Evolutionary conservation across 2,888 invertebrate species (phyloP).

Genomic region (Smittia aterrima): DNA sequence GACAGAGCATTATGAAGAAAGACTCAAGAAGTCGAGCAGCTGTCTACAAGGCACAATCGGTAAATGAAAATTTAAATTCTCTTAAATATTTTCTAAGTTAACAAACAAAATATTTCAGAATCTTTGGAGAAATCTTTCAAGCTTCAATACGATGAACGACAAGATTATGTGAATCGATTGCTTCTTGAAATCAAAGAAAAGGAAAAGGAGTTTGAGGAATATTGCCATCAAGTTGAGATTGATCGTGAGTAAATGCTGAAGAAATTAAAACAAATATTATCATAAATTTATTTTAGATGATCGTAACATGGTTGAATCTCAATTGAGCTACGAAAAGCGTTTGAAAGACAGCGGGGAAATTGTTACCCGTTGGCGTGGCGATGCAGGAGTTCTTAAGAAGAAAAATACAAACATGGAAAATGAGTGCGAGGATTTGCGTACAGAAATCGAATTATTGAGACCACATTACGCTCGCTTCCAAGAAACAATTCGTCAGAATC

Average conservation of each 20-base stretch:
- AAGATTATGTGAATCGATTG: constrained; percentile 62
- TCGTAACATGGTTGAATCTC: constrained; percentile 50
- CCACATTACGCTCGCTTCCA: constrained; percentile 71
- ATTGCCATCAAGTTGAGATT: constrained; percentile 52
- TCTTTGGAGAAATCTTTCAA: constrained; percentile 58
- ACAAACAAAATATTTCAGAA: constrained; percentile 48
- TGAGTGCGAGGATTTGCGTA: constrained; percentile 61
- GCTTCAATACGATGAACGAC: constrained; percentile 61
- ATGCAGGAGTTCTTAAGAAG: constrained; percentile 81
- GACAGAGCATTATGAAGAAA: constrained; percentile 65
- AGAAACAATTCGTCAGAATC: constrained; percentile 67
- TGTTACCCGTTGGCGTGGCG: constrained; percentile 76
- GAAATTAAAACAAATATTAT: no score
- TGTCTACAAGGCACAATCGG: constrained; percentile 51
- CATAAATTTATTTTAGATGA: constrained; percentile 47
- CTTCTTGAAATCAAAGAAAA: constrained; percentile 55
- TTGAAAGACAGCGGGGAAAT: constrained; percentile 69
- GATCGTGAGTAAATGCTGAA: constrained; percentile 44
- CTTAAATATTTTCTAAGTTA: background rate
- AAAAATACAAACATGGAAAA: constrained; percentile 55
- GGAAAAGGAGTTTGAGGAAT: constrained; percentile 52
- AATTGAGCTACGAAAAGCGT: constrained; percentile 52
- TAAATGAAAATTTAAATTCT: background rate
- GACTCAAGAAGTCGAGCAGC: constrained; percentile 61
- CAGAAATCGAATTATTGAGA: constrained; percentile 71